phyloP scores from a whole-genome alignment of 1,140 invertebrate species.

The honey bee (Apis mellifera) region Amel_HAv3.1 CM009932.2:12136501-12137000 shows the following conservation, averaged over 20 bases:
- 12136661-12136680: conserved; percentile 89
- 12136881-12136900: conserved; percentile 85
- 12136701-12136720: background rate
- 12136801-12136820: conserved; percentile 87
- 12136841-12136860: conserved; percentile 85
- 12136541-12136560: conserved; percentile 89
- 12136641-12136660: conserved; percentile 88
- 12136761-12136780: background rate
- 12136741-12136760: background rate
- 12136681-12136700: conserved; percentile 86
- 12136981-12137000: conserved; percentile 87
- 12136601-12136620: conserved; percentile 86
- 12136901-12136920: conserved; percentile 84
- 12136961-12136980: conserved; percentile 85
- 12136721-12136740: background rate
- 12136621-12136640: conserved; percentile 87
- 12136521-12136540: conserved; percentile 83
- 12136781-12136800: conserved; percentile 86
- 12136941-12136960: conserved; percentile 84
- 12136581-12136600: conserved; percentile 89
- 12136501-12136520: conserved; percentile 83
- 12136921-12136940: conserved; percentile 86
- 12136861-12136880: conserved; percentile 85
- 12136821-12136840: conserved; percentile 84
- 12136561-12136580: conserved; percentile 87